Conservation (phyloP, 2,113 vertebrate genomes). For the Okapia johnstoni region DNA sequence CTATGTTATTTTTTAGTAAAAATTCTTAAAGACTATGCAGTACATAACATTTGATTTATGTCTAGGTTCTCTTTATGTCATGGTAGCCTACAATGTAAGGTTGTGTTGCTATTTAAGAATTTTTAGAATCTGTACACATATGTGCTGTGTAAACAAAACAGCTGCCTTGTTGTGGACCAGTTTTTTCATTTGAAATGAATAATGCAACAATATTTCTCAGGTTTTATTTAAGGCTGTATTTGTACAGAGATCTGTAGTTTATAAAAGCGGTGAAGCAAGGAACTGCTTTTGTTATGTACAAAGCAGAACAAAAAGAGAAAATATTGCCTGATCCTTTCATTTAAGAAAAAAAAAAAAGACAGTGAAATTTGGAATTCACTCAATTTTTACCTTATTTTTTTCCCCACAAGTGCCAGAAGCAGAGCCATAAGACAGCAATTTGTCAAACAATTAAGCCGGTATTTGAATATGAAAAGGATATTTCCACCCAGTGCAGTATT, state of each 20-base stretch:
- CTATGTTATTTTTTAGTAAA: constrained; percentile 20
- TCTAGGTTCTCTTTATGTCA: not conserved
- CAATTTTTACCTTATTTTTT: not conserved
- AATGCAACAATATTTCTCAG: not conserved
- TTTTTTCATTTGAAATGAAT: constrained; percentile 26
- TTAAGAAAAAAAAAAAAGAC: not conserved
- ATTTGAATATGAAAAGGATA: constrained; percentile 36
- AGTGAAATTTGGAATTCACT: not conserved
- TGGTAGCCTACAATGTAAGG: not conserved
- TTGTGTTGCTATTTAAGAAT: constrained; percentile 39
- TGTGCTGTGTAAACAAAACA: constrained; percentile 21
- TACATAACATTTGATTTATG: constrained; percentile 34
- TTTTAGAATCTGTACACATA: not conserved
- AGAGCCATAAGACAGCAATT: constrained; percentile 43
- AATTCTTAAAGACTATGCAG: constrained; percentile 27
- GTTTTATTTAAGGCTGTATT: constrained; percentile 1
- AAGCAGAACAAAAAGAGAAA: not conserved
- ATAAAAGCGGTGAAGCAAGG: not conserved
- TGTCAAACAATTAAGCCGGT: not conserved
- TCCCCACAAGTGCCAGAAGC: constrained; percentile 10
- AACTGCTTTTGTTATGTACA: not conserved
- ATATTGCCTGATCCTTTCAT: not conserved
- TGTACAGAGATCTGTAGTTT: constrained; percentile 14
- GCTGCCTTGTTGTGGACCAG: not conserved
- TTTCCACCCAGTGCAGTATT: constrained; percentile 21